phyloP scores from a whole-genome alignment of 1,140 invertebrate species.

The Drosophila guanche region DNA sequence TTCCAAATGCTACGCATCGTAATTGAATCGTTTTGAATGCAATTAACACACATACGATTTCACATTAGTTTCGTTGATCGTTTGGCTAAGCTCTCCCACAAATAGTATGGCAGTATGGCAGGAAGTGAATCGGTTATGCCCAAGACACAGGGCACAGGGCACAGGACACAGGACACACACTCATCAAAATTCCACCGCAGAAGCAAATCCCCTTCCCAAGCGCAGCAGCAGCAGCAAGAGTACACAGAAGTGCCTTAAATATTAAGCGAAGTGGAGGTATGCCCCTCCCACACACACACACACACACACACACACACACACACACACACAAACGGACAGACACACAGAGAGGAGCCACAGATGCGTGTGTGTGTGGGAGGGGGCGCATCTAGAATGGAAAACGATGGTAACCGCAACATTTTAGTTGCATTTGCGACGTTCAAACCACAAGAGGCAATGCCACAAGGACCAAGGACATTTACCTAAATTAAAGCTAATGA shows the following conservation, averaged over 20 bases:
- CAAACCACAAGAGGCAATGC: slow-evolving; percentile 74
- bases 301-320: slow-evolving; percentile 27
- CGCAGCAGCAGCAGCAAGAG: no score
- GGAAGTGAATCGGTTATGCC: slow-evolving; percentile 17
- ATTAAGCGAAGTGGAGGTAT: slow-evolving; percentile 53
- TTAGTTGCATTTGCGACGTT: slow-evolving; percentile 79
- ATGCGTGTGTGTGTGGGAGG: slow-evolving; percentile 5
- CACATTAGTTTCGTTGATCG: no score
- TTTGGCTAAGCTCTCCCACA: no score
- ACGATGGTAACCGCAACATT: slow-evolving; percentile 77
- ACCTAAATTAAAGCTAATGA: slow-evolving; percentile 82
- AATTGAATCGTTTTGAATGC: no score
- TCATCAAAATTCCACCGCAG: slow-evolving; percentile 47
- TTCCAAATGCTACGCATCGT: no score
- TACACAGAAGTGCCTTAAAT: slow-evolving; percentile 54
- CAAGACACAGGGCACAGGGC: not conserved
- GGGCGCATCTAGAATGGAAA: slow-evolving; percentile 40
- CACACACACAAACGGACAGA: slow-evolving; percentile 23
- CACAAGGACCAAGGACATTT: slow-evolving; percentile 81
- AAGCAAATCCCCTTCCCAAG: slow-evolving; percentile 6
- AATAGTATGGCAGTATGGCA: not conserved
- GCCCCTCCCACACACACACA: slow-evolving; percentile 28
- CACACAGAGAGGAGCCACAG: slow-evolving; percentile 5
- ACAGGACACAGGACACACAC: slow-evolving; percentile 8
- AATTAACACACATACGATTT: no score